A percentile compares a stretch with the other conserved stretches of the same genome.
These are phyloP conservation scores for Drosophila nr. perissopoda DNA, from an alignment of 2,888 invertebrate genomes.

Conservation along the genomic window DNA sequence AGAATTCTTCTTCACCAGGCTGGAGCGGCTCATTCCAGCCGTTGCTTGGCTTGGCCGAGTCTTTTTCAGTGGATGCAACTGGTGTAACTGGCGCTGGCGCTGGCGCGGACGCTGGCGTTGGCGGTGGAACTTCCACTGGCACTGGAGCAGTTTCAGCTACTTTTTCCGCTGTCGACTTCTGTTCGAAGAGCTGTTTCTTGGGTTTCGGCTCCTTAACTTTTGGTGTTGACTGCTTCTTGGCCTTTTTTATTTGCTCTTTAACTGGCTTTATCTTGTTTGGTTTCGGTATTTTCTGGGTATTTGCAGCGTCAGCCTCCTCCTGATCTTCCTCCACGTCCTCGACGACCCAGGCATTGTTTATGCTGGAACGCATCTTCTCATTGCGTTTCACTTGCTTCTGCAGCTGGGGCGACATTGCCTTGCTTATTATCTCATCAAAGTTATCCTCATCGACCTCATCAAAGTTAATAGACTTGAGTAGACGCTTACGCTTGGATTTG, in stretches of 20 bases:
- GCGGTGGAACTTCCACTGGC: constrained; percentile 1
- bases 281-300: constrained; percentile 25
- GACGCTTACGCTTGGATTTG: constrained; percentile 83
- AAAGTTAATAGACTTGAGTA: constrained; percentile 80
- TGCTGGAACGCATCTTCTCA: constrained; percentile 60
- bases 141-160: background rate
- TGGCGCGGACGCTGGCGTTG: background rate
- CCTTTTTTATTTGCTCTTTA: constrained; percentile 25
- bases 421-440: constrained; percentile 77
- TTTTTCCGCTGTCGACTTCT: background rate
- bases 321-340: constrained; percentile 59
- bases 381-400: constrained; percentile 73
- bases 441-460: constrained; percentile 81
- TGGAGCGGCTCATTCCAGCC: constrained; percentile 85
- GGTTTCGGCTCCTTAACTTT: constrained; percentile 4
- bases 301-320: constrained; percentile 15
- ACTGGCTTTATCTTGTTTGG: constrained; percentile 14
- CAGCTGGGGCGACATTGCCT: constrained; percentile 75
- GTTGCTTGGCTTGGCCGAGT: constrained; percentile 25
- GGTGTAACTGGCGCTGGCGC: background rate
- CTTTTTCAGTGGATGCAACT: background rate
- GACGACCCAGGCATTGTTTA: constrained; percentile 74
- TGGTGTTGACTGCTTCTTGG: constrained; percentile 24
- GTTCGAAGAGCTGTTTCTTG: constrained; percentile 10
- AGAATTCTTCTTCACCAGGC: constrained; percentile 85